Evolutionary conservation across 2,113 vertebrate species (phyloP).

Genomic region (Vulpes vulpes): DNA sequence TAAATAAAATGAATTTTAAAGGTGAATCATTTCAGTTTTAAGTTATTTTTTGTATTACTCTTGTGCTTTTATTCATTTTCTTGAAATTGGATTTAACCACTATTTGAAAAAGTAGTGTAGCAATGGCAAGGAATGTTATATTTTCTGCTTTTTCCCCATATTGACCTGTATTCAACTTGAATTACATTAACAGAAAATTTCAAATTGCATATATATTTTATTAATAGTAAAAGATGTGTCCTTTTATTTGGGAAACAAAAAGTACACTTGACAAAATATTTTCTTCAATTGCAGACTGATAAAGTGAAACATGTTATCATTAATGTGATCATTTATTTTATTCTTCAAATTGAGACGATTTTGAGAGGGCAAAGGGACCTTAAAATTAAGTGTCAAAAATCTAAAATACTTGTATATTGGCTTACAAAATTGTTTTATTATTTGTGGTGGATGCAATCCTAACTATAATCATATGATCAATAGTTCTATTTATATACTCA

Average conservation of each 20-base stretch:
- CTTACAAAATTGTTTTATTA: not conserved
- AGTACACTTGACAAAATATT: not conserved
- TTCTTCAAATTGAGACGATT: not conserved
- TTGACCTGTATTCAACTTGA: not conserved
- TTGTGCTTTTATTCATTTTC: not conserved
- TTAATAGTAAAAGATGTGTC: not conserved
- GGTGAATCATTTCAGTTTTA: not conserved
- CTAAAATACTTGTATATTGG: not conserved
- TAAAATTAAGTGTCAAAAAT: not conserved
- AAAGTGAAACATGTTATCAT: not conserved
- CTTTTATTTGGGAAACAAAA: not conserved
- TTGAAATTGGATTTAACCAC: not conserved
- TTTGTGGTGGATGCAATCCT: not conserved
- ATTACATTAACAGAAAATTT: not conserved
- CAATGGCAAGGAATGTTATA: not conserved
- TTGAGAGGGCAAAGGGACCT: not conserved
- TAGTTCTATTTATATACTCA: not conserved
- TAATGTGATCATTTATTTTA: not conserved
- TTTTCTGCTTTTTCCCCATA: not conserved
- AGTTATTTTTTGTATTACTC: not conserved
- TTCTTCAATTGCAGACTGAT: not conserved
- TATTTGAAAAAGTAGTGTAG: not conserved
- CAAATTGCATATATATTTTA: not conserved
- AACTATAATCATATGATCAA: not conserved
- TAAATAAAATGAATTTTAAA: not conserved